These are phyloP conservation scores for Hymenopus coronatus DNA, from an alignment of 2,888 invertebrate genomes.

Conservation along the genomic window DNA sequence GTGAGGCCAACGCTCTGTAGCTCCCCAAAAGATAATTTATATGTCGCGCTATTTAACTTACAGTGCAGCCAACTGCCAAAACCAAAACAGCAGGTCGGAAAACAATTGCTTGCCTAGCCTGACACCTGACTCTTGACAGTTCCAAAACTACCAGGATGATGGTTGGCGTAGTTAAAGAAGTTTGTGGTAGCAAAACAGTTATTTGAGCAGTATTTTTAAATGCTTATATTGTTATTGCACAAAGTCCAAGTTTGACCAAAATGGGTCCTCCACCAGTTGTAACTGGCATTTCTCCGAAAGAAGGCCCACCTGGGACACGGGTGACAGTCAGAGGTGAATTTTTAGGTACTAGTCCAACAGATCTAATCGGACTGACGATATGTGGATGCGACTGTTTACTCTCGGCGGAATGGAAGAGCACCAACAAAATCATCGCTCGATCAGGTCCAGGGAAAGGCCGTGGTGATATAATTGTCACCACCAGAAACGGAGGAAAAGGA, in stretches of 20 bases:
- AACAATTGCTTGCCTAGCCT: background rate
- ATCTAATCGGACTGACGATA: slow-evolving; percentile 90
- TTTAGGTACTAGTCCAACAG: slow-evolving; percentile 79
- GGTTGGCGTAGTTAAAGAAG: background rate
- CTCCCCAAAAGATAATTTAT: background rate
- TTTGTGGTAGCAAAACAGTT: background rate
- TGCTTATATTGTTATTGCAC: background rate
- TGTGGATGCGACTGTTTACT: slow-evolving; percentile 94
- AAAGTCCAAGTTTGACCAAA: background rate
- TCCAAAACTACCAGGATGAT: background rate
- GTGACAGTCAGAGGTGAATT: slow-evolving; percentile 95
- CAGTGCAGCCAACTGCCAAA: background rate
- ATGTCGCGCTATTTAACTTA: background rate
- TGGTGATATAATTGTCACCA: slow-evolving; percentile 89
- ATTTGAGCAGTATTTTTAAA: background rate
- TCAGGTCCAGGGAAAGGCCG: slow-evolving; percentile 89
- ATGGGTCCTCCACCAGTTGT: slow-evolving; percentile 65
- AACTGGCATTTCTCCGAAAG: slow-evolving; percentile 96
- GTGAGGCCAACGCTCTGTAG: background rate
- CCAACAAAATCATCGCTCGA: slow-evolving; percentile 94
- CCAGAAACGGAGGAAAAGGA: slow-evolving; percentile 81
- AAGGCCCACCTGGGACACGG: slow-evolving; percentile 95
- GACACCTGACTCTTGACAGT: background rate
- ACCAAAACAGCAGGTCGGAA: background rate
- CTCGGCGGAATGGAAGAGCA: slow-evolving; percentile 96